Evolutionary conservation across 2,113 vertebrate species (phyloP).

Genomic region (Entomyzon cyanotis): DNA sequence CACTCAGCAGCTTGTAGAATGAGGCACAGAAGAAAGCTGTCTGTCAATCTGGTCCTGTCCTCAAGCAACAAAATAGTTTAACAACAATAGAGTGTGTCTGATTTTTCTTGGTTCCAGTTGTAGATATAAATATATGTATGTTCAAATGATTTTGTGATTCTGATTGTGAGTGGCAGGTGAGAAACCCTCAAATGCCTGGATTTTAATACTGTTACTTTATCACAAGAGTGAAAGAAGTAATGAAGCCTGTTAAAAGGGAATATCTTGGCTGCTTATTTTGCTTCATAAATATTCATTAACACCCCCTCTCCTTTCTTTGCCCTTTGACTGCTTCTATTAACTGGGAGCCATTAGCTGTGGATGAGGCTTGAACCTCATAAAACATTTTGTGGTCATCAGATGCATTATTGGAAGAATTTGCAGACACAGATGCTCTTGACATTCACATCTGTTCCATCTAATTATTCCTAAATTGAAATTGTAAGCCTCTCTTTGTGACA

Average conservation of each 20-base stretch:
- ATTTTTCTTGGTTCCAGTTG: not conserved
- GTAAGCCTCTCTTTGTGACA: slow-evolving; percentile 56
- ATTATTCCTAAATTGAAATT: slow-evolving; percentile 43
- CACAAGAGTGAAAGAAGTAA: slow-evolving; percentile 29
- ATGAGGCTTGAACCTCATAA: slow-evolving; percentile 56
- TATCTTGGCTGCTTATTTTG: slow-evolving; percentile 38
- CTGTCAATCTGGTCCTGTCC: not conserved
- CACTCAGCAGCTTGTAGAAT: not conserved
- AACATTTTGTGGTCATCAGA: slow-evolving; percentile 57
- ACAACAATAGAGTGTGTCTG: not conserved
- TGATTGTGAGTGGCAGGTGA: slow-evolving; percentile 53
- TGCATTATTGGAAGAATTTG: slow-evolving; percentile 49
- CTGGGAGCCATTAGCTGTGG: slow-evolving; percentile 60
- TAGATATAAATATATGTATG: not conserved
- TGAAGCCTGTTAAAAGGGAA: slow-evolving; percentile 35
- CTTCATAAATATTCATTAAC: slow-evolving; percentile 63
- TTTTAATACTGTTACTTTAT: slow-evolving; percentile 51
- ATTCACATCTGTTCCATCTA: slow-evolving; percentile 46
- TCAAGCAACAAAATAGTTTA: not conserved
- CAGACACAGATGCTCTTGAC: slow-evolving; percentile 49
- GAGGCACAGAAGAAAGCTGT: not conserved
- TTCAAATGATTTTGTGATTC: slow-evolving; percentile 46
- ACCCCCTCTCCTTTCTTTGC: slow-evolving; percentile 31
- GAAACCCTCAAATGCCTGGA: slow-evolving; percentile 5
- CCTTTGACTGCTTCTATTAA: slow-evolving; percentile 69